Percentiles rank a stretch among this genome's conserved stretches.
phyloP scores from a whole-genome alignment of 2,888 invertebrate species.

The Ectropis crepuscularia region DNA sequence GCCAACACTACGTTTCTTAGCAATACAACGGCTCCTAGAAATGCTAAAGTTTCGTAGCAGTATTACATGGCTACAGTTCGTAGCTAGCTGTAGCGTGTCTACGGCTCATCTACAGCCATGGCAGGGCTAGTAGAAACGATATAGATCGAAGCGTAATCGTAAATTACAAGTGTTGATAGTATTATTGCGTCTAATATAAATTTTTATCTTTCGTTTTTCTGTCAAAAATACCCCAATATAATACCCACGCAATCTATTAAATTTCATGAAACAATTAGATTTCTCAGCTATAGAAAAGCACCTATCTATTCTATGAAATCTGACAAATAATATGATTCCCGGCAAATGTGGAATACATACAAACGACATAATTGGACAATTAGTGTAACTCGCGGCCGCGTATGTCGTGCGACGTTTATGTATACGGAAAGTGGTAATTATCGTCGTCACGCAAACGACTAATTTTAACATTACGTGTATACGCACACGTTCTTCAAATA shows the following conservation, averaged over 20 bases:
- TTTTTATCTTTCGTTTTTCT: no score
- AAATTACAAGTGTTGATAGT: no score
- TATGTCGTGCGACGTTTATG: constrained; percentile 63
- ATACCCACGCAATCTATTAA: background rate
- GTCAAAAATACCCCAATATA: no score
- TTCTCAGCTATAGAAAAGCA: constrained; percentile 22
- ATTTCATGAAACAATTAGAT: constrained; percentile 16
- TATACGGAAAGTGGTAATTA: constrained; percentile 69
- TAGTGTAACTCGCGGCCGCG: constrained; percentile 63
- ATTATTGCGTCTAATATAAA: no score
- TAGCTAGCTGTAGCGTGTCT: background rate
- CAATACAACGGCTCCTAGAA: background rate
- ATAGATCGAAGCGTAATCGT: no score
- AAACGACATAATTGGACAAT: constrained; percentile 70
- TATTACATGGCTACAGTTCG: no score
- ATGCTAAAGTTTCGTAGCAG: background rate
- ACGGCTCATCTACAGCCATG: background rate
- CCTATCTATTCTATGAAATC: constrained; percentile 44
- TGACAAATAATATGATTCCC: constrained; percentile 51
- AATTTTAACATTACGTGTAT: constrained; percentile 62
- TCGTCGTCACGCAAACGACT: constrained; percentile 71
- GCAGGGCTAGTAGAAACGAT: no score
- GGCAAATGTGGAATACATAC: constrained; percentile 52
- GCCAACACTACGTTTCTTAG: background rate
- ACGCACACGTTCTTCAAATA: constrained; percentile 50